Conservation (phyloP, 2,113 vertebrate species). For the Myrmophylax atrothorax region DNA sequence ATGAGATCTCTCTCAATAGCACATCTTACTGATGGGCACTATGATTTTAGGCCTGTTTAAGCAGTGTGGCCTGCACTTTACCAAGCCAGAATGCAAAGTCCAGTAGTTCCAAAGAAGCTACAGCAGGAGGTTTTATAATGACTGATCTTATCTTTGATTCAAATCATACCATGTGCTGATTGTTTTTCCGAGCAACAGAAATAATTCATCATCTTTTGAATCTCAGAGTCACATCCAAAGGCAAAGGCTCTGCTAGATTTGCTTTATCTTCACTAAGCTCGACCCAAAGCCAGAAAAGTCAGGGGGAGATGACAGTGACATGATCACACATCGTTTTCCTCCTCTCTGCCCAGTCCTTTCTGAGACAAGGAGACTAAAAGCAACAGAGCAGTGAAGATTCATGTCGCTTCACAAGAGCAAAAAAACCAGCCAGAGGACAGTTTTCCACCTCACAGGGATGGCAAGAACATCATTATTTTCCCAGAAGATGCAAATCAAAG, state of each 20-base stretch:
- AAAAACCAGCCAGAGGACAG: background rate
- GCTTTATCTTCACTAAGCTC: background rate
- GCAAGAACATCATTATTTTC: background rate
- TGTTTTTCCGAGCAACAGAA: background rate
- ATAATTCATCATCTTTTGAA: background rate
- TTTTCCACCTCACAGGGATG: background rate
- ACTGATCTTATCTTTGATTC: background rate
- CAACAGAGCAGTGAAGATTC: constrained; percentile 3
- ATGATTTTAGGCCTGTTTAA: background rate
- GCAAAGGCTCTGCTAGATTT: background rate
- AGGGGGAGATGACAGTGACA: background rate
- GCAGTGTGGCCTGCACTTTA: background rate
- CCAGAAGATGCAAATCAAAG: background rate
- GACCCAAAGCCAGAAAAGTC: background rate
- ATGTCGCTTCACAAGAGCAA: background rate
- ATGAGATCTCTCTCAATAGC: background rate
- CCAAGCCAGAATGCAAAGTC: background rate
- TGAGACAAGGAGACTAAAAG: background rate
- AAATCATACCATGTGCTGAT: background rate
- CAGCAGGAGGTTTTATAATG: background rate
- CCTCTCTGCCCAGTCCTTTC: background rate
- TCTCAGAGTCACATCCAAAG: background rate
- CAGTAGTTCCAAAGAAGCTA: background rate
- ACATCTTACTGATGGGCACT: background rate
- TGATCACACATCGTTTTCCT: background rate